These are phyloP conservation scores for Rhingia rostrata DNA, from an alignment of 2,888 invertebrate genomes.

Conservation along the genomic window DNA sequence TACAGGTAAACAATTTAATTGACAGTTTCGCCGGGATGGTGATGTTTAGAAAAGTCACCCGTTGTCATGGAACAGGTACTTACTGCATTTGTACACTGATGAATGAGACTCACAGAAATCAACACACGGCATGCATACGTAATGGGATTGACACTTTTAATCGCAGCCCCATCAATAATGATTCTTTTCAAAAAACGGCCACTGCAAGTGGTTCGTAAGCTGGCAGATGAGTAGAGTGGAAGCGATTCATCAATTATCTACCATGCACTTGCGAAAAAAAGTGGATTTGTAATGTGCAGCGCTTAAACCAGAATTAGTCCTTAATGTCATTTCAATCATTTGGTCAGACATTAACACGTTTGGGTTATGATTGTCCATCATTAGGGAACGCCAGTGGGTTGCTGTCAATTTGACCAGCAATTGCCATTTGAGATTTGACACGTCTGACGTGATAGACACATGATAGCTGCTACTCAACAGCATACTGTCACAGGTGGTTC, in stretches of 20 bases:
- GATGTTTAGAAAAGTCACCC: constrained; percentile 41
- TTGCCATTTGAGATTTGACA: constrained; percentile 50
- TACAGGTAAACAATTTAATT: constrained; percentile 56
- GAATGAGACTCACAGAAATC: constrained; percentile 41
- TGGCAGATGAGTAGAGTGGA: constrained; percentile 59
- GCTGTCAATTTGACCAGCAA: constrained; percentile 28
- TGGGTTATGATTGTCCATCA: constrained; percentile 69
- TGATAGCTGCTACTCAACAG: constrained; percentile 56
- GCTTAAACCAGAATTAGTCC: constrained; percentile 56
- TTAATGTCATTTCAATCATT: constrained; percentile 65
- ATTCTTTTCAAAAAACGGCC: constrained; percentile 25
- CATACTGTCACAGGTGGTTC: constrained; percentile 61
- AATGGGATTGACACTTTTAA: constrained; percentile 70
- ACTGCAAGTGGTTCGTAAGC: constrained; percentile 16
- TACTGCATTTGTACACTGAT: constrained; percentile 16
- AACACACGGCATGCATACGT: constrained; percentile 65
- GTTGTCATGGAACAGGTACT: constrained; percentile 37
- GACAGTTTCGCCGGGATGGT: constrained; percentile 49
- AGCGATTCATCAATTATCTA: constrained; percentile 65
- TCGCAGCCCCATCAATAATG: constrained; percentile 58
- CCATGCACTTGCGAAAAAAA: constrained; percentile 25
- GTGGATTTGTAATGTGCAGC: constrained; percentile 22
- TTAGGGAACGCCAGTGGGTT: constrained; percentile 56
- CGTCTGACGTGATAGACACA: constrained; percentile 56
- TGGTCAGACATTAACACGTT: constrained; percentile 69